Evolutionary conservation across 2,888 invertebrate species (phyloP), one percentile per base, ranked within the genome.

Genomic region (Caenorhabditis sp.): DNA sequence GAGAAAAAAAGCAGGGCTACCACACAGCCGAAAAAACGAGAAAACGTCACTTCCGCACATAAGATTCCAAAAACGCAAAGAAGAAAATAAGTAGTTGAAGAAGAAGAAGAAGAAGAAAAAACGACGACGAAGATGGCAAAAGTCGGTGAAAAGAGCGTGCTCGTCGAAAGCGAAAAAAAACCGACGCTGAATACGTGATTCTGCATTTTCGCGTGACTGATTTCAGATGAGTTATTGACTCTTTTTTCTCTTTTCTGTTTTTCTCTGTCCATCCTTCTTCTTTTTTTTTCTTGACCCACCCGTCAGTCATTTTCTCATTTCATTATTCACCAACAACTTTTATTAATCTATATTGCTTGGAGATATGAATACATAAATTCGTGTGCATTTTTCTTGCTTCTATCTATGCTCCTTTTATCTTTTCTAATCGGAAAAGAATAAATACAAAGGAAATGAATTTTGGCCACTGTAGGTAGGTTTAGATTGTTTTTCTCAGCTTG

Each of bases 201-300:
- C 53, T 8, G 25, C 23, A 56, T 56, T 56, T 26, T 26, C 26
- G 56, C 56, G 56, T 56, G 56, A 56, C 56, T 26, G 56, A 56
- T 56, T 52, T 52, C 52, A 52, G 52, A 52, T 20, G 21, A 43
- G 43, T 43, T 43, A 43, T 10, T 43, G 17, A 17, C 17, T 43
- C 17, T 43, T 43, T 17, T 43, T 17, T 43, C 14, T 43, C 14
- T 43, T 43, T 14, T 43, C 4, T 43, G 17, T 14, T 10, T 43
- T 43, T 10, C 43, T 43, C 43, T 43, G 14, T 43, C 17, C 14
- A 10, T 43, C 17, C 14, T 14, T 43, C 43, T 3, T 10, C 43
- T 43, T 43, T 43, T 43, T 43, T 43, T 31, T 31, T 31, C 31
- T n/a, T 43, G 43, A 43, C 43, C 17, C 43, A 43, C 17, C 43